Evolutionary conservation across 1,140 invertebrate genomes (phyloP), one percentile per base, ranked within the genome.

Genomic region (Brachystomella parvula): DNA sequence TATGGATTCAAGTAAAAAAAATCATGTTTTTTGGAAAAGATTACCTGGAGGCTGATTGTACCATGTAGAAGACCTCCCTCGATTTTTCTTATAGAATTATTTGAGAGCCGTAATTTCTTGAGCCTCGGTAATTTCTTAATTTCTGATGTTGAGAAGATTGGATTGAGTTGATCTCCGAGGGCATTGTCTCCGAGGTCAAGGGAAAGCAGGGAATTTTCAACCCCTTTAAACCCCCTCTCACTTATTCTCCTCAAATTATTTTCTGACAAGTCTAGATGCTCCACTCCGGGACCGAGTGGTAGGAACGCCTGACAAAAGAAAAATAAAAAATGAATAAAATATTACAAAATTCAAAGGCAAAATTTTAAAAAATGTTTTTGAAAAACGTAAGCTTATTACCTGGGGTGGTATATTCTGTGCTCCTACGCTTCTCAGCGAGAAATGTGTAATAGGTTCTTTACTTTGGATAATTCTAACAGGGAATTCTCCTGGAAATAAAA

Each of bases 21-120:
- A n/a, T n/a, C n/a, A n/a, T n/a, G n/a, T n/a, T n/a, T n/a, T n/a
- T n/a, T n/a, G n/a, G n/a, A 57, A 61, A 19, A 66, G 19, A 28
- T 30, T 77, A 88, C 87, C 80, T 83, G 82, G 21, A 93, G 77
- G 71, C 87, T 84, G 9, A 83, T 77, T 73, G 90, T 90, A 0
- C 89, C 89, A 78, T 91, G 89, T 2, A 94, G 82, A 32, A 93
- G 84, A 0, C 89, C 89, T 73, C 91, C 89, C 74, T 94, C 90
- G 24, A 94, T 81, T 0, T 86, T 85, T 69, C 85, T 84, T 35
- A 94, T 86, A 47, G 82, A 83, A 74, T 94, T 94, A 19, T 84
- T 84, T 28, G 85, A 86, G 3, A 94, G 79, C 78, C 93, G 89
- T 29, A 94, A 76, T 2, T 87, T 75, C 68, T 83, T 82, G n/a